Conservation (phyloP, 2,797 vertebrate genomes). For the Morelia viridis region DNA sequence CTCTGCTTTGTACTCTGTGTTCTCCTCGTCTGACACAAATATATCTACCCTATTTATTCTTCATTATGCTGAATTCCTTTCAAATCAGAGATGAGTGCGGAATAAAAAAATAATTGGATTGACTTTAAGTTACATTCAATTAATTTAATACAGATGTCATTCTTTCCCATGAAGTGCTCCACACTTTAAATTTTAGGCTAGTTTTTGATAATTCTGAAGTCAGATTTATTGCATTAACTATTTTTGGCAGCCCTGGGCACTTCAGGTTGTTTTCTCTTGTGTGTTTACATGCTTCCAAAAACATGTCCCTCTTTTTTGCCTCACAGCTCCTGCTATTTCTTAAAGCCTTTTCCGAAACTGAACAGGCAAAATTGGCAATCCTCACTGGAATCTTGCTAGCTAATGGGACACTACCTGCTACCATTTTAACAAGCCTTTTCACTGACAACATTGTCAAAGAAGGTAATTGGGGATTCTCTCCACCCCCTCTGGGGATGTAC, state of each 20-base stretch:
- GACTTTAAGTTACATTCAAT: not conserved
- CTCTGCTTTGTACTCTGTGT: not conserved
- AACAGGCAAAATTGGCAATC: constrained; percentile 89
- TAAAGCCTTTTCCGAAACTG: constrained; percentile 88
- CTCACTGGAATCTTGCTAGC: constrained; percentile 87
- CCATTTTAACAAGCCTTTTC: constrained; percentile 89
- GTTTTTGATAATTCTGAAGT: not conserved
- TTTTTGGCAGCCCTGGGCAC: not conserved
- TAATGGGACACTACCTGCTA: constrained; percentile 80
- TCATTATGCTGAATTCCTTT: not conserved
- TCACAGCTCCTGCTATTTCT: constrained; percentile 89
- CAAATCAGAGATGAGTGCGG: not conserved
- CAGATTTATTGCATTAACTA: not conserved
- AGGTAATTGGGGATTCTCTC: constrained; percentile 71
- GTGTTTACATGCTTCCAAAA: not conserved
- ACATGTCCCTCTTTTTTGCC: constrained; percentile 35
- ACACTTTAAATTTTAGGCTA: not conserved
- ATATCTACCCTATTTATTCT: not conserved
- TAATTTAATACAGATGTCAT: not conserved
- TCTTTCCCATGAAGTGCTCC: not conserved
- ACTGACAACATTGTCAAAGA: constrained; percentile 91
- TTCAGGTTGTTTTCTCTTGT: not conserved
- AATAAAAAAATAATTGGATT: not conserved
- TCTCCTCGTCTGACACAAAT: not conserved
- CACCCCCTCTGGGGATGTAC: rapidly evolving